Evolutionary conservation across 2,113 vertebrate genomes (phyloP), one percentile per base, ranked within the genome.

Genomic region (Myotis brandtii): DNA sequence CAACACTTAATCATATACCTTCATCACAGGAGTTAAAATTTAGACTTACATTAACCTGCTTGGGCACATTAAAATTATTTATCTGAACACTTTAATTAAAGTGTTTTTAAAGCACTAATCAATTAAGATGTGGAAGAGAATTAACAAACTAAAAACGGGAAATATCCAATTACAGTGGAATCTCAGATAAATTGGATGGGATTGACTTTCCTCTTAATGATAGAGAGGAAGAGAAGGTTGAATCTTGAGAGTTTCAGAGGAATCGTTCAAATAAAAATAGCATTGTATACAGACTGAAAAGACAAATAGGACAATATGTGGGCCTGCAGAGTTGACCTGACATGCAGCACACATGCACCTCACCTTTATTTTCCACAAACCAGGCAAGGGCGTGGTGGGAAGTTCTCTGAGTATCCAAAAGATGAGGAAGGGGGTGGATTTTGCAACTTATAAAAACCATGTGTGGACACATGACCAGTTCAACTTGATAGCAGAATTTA

Each of bases 141-240:
- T 67, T 76, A 52, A 67, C 20, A 40, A 40, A 46, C 11, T 64
- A 72, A 70, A 83, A 94, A 72, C 9, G 21, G 11, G 12, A 97
- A 82, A 52, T 85, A 46, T 1, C 30, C 5, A n/a, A 77, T 94
- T 94, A 70, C 43, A 91, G 1, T 40, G 40, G 66, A 89, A 70
- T 86, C 85, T 86, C 88, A 89, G 32, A 64, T 89, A 62, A 83
- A 69, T 95, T 81, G 17, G 12, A 80, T 59, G 30, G 37, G 27
- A 62, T 84, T 86, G 34, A 75, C 43, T 81, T 80, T 59, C 43
- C 86, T 89, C 34, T 86, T 79, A 79, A 66, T 54, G 37, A 66
- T 20, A 56, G 9, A 56, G 14, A 87, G 30, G 13, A 50, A 91
- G 32, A 75, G 1, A 46, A 21, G 1, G 11, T 73, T 88, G 83